Evolutionary conservation across 1,140 invertebrate genomes (phyloP), one percentile per base, ranked within the genome.

Genomic region (Triops cancriformis): DNA sequence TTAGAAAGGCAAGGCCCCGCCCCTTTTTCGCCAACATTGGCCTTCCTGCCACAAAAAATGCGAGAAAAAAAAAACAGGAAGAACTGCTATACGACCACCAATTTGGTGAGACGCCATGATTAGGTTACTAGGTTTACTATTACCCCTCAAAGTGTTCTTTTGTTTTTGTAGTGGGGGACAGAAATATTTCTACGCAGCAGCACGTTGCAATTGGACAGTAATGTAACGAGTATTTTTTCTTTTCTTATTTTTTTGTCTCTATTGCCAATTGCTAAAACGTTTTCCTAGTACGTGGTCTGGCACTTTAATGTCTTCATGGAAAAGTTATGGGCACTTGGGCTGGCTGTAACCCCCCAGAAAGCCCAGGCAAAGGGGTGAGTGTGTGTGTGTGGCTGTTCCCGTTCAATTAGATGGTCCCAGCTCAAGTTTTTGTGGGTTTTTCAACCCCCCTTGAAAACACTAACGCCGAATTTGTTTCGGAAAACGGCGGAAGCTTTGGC

Each of bases 111-210:
- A 23, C 10, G 31, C 31, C 31, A 64, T 64, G 51, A 64, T 64
- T 64, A 64, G 51, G 51, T 64, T 64, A 64, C 51, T n/a, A 64
- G 51, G 51, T 64, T 64, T 64, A 64, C 51, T 64, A 64, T 64
- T 64, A 64, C 51, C 51, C 31, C 7, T 37, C 2, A 37, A 37
- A 7, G 2, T 37, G 2, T 37, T 37, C 7, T 37, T 37, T 37
- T 37, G 2, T 37, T 37, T 37, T 37, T 37, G 2, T 37, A 4
- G 31, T 37, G 31, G 7, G 7, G 7, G 7, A 37, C 31, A 37
- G 31, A 37, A 37, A 37, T 37, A 4, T 37, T 37, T 37, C 31
- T 37, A 37, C 31, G 7, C 31, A 37, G 31, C n/a, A 37, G 7
- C 31, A 37, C 31, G 7, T 7, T 4, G 31, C 31, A 37, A 37